A percentile compares a stretch with the other conserved stretches of the same genome.
Evolutionary conservation across 2,888 invertebrate genomes (phyloP).

Genomic region (Pyrochroa serraticornis): DNA sequence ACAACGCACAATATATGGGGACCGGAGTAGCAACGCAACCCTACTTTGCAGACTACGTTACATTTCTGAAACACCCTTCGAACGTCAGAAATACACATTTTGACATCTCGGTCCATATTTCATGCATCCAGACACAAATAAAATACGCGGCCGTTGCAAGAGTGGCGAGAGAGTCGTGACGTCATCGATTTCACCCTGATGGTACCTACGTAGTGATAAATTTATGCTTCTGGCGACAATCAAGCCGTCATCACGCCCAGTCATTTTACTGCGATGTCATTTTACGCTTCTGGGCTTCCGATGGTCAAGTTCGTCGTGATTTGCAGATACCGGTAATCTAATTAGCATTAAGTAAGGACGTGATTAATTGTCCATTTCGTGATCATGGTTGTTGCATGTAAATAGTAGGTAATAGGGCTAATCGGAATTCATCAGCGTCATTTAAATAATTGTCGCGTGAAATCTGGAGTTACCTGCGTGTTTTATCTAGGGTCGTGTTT

Average conservation of each 20-base stretch:
- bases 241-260: constrained; percentile 52
- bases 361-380: no score
- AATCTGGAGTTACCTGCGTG: no score
- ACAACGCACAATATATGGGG: no score
- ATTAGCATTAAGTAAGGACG: no score
- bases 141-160: constrained; percentile 35
- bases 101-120: constrained; percentile 48
- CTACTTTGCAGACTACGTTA: no score
- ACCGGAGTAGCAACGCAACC: no score
- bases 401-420: no score
- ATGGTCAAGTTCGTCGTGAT: constrained; percentile 19
- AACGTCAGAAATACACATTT: constrained; percentile 40
- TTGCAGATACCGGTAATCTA: no score
- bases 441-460: no score
- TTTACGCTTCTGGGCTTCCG: constrained; percentile 39
- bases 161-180: constrained; percentile 42
- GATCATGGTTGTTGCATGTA: no score
- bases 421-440: no score
- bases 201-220: constrained; percentile 39
- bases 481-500: no score
- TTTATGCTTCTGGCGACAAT: constrained; percentile 44
- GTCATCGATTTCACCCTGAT: constrained; percentile 34
- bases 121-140: constrained; percentile 42
- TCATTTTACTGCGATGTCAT: constrained; percentile 50
- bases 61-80: constrained; percentile 33